A percentile compares a stretch with the other conserved stretches of the same genome.
These are phyloP conservation scores for Chelonus formosanus DNA, from an alignment of 2,888 invertebrate species.

Conservation along the genomic window DNA sequence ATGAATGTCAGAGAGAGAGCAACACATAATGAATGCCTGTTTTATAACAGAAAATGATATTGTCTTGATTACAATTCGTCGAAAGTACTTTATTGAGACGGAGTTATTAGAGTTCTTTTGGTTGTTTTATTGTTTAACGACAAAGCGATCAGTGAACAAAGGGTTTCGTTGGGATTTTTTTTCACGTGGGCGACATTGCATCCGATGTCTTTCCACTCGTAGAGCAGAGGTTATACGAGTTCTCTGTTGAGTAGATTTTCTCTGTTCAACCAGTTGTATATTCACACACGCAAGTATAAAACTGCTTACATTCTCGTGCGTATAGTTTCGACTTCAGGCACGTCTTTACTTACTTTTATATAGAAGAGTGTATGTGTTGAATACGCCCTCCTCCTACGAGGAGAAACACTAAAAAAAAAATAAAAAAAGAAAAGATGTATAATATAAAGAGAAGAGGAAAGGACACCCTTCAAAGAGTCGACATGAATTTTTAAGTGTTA, in stretches of 20 bases:
- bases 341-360: conserved; percentile 16
- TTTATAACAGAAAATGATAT: background rate
- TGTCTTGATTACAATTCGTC: conserved; percentile 8
- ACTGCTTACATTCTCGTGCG: conserved; percentile 29
- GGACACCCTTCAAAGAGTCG: background rate
- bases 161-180: conserved; percentile 17
- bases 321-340: conserved; percentile 28
- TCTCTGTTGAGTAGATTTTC: conserved; percentile 6
- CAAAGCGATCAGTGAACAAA: conserved; percentile 38
- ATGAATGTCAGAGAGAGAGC: too few species aligned
- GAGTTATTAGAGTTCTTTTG: conserved; percentile 39
- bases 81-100: conserved; percentile 21
- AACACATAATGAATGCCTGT: too few species aligned
- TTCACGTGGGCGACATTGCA: conserved; percentile 27
- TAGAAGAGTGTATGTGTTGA: conserved; percentile 9
- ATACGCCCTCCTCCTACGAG: conserved; percentile 31
- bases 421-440: conserved; percentile 28
- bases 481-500: conserved; percentile 23
- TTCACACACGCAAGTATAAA: conserved; percentile 11
- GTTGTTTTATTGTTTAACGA: conserved; percentile 40
- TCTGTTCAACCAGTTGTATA: conserved; percentile 25
- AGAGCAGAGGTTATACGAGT: conserved; percentile 7
- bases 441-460: conserved; percentile 20
- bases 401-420: conserved; percentile 15
- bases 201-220: conserved; percentile 21